These are phyloP conservation scores for Epinotia brunnichana DNA, from an alignment of 2,888 invertebrate genomes.

Conservation along the genomic window DNA sequence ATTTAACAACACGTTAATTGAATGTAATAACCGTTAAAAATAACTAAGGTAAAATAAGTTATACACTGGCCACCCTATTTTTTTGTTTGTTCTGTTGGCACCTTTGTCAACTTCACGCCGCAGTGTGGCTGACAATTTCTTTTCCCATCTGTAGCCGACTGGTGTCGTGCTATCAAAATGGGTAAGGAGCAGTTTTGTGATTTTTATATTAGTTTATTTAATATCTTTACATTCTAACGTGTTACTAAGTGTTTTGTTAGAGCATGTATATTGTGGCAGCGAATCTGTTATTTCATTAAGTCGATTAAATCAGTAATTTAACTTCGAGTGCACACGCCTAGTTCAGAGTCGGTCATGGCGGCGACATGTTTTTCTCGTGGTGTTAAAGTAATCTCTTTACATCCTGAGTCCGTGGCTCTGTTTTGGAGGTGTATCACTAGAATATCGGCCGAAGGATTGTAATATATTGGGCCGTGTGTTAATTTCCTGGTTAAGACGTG, in stretches of 20 bases:
- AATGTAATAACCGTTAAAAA: constrained; percentile 7
- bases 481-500: constrained; percentile 68
- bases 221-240: constrained; percentile 58
- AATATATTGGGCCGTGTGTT: constrained; percentile 58
- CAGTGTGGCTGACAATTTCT: constrained; percentile 78
- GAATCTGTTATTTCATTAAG: constrained; percentile 53
- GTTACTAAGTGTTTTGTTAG: constrained; percentile 62
- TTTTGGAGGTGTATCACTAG: constrained; percentile 65
- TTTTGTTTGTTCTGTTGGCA: constrained; percentile 65
- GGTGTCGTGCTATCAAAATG: constrained; percentile 83
- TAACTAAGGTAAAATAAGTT: constrained; percentile 5
- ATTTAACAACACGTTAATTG: not conserved
- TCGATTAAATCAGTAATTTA: constrained; percentile 47
- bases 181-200: constrained; percentile 81
- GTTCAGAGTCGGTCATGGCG: constrained; percentile 77
- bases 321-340: constrained; percentile 62
- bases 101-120: constrained; percentile 62
- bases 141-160: constrained; percentile 84
- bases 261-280: constrained; percentile 60
- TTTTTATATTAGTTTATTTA: constrained; percentile 63
- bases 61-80: constrained; percentile 52
- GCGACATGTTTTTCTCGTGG: constrained; percentile 84
- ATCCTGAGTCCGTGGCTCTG: constrained; percentile 63
- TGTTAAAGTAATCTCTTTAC: constrained; percentile 76
- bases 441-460: constrained; percentile 59